Evolutionary conservation across 1,140 invertebrate species (phyloP).

Genomic region (Dendroctonus ponderosae): DNA sequence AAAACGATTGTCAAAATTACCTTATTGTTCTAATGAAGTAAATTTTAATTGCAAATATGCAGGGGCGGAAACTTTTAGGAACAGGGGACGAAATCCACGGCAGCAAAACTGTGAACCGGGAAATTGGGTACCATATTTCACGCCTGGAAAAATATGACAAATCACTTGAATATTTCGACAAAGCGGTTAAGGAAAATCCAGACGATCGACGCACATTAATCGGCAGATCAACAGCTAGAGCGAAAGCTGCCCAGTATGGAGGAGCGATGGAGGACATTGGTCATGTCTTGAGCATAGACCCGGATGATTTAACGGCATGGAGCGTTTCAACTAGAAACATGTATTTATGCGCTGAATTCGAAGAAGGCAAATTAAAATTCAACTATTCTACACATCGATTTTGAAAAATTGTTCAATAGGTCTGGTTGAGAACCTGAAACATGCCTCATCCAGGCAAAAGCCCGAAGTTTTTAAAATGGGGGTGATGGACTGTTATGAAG

Average conservation of each 20-base stretch:
- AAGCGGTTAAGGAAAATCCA: constrained; percentile 51
- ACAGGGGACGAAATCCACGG: constrained; percentile 53
- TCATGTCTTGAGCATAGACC: constrained; percentile 52
- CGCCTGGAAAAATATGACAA: constrained; percentile 37
- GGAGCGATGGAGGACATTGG: constrained; percentile 55
- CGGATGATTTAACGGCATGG: constrained; percentile 52
- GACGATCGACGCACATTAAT: constrained; percentile 53
- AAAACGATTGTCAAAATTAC: no score
- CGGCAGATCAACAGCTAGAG: constrained; percentile 53
- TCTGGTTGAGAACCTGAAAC: constrained; percentile 54
- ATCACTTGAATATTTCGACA: constrained; percentile 51
- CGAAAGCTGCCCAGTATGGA: constrained; percentile 53
- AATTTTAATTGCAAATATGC: neutral
- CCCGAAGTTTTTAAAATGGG: constrained; percentile 57
- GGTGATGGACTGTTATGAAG: constrained; percentile 49
- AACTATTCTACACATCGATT: neutral
- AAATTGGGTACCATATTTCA: constrained; percentile 54
- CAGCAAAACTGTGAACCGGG: constrained; percentile 54
- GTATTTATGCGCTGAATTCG: constrained; percentile 58
- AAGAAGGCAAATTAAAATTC: constrained; percentile 45
- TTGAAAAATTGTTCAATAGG: constrained; percentile 19
- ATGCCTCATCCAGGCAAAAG: constrained; percentile 50
- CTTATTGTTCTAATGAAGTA: no score
- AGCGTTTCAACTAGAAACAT: constrained; percentile 56
- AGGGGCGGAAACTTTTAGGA: constrained; percentile 24